Percentiles rank a stretch among this genome's conserved stretches.
phyloP scores from a whole-genome alignment of 1,140 invertebrate species.

The Prorops nasuta region DNA sequence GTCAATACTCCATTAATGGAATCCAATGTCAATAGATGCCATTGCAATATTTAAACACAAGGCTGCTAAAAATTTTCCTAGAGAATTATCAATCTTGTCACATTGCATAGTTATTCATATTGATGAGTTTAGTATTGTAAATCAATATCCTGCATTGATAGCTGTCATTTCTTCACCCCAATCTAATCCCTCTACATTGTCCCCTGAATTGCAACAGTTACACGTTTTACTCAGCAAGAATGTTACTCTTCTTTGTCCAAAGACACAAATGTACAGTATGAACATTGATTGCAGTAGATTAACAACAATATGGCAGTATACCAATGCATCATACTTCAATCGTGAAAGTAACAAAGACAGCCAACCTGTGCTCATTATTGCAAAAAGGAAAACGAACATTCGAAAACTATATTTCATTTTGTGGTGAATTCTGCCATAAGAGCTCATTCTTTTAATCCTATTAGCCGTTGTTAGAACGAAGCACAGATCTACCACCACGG shows the following conservation, averaged over 20 bases:
- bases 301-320: constrained; percentile 72
- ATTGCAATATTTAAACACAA: too few relatives aligned
- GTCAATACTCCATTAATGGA: too few relatives aligned
- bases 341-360: constrained; percentile 72
- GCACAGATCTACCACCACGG: constrained; percentile 73
- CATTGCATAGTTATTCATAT: too few relatives aligned
- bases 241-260: constrained; percentile 73
- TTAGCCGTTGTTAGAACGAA: constrained; percentile 77
- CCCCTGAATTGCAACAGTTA: constrained; percentile 60
- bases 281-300: constrained; percentile 72
- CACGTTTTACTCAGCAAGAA: constrained; percentile 76
- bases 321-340: constrained; percentile 66
- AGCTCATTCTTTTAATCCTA: constrained; percentile 73
- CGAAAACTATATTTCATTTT: constrained; percentile 82
- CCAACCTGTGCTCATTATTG: constrained; percentile 72
- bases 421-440: constrained; percentile 80
- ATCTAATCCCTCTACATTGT: constrained; percentile 63
- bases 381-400: constrained; percentile 72
- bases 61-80: too few relatives aligned
- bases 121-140: constrained; percentile 6
- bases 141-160: constrained; percentile 72
- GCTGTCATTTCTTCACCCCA: constrained; percentile 86
- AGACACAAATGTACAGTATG: constrained; percentile 72
- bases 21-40: too few relatives aligned
- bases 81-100: too few relatives aligned